A percentile compares a stretch with the other conserved stretches of the same genome.
Conservation (phyloP, 1,140 invertebrate genomes). For the Paraescarpia echinospica region DNA sequence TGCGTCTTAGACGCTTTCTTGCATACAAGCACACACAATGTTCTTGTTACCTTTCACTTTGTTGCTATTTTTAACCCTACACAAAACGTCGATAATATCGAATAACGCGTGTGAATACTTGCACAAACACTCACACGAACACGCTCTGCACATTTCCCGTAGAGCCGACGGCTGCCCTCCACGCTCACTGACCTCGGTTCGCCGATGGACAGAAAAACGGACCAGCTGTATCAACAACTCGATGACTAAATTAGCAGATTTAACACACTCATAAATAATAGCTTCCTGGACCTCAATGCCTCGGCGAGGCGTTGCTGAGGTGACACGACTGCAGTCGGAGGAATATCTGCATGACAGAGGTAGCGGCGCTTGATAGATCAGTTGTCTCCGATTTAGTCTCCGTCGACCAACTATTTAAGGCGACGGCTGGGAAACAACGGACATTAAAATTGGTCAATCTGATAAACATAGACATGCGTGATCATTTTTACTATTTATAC, state of each 20-base stretch:
- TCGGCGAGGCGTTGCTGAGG: neutral
- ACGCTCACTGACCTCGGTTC: neutral
- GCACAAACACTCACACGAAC: neutral
- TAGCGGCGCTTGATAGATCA: neutral
- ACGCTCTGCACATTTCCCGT: neutral
- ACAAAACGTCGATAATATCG: neutral
- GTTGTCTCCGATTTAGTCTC: neutral
- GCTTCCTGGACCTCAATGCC: neutral
- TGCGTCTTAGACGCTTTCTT: too few species aligned
- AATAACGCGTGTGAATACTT: neutral
- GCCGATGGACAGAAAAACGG: neutral
- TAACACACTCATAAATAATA: neutral
- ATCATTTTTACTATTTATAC: neutral
- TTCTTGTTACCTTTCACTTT: neutral
- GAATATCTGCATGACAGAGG: neutral
- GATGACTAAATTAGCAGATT: neutral
- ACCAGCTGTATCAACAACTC: neutral
- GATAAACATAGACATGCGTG: neutral
- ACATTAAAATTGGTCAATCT: neutral
- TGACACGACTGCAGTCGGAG: neutral
- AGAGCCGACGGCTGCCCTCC: neutral
- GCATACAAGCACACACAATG: too few species aligned
- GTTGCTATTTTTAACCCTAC: neutral
- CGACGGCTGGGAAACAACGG: neutral
- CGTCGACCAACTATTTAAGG: neutral